Base-by-base conservation (phyloP, 2,113 vertebrate genomes). In the Accipiter cooperii region DNA sequence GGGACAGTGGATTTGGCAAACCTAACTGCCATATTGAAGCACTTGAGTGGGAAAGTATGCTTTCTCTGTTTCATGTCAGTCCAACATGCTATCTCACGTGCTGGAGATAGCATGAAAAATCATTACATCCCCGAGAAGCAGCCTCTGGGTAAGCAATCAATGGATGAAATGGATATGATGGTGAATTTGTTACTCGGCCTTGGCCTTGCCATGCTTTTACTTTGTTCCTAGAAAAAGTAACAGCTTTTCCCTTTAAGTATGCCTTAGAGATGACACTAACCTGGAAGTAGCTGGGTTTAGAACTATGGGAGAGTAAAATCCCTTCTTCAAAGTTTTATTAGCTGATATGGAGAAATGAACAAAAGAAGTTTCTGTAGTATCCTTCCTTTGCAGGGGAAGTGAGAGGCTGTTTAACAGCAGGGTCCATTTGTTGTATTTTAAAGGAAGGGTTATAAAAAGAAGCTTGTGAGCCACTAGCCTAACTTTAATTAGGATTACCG, bases 141-240 rank as follows among this genome's bases (percentile, higher is more conserved):
- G 69, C 77, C 89, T 83, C 90, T 95, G 89, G 57, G 61, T 78
- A 76, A 90, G 80, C 69, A 94, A 92, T 89, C 83, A 84, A 20
- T 69, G 40, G 57, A 58, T 57, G 13, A 80, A 78, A 92, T 84
- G 22, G 61, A 82, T 95, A 88, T 0, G 3, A 47, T 47, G 60
- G n/a, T 68, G 80, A 70, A 52, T 96, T 95, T n/a, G 60, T 82
- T 86, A 73, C 65, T 78, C n/a, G 84, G 38, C 52, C 42, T 92
- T 69, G 69, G 60, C 33, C 52, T 87, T 79, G 24, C 26, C 57
- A 42, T 21, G 38, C 36, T 90, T 96, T 85, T 86, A 84, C 49
- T 86, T 91, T 91, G 49, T 66, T 90, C 78, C 82, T 75, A 73
- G 83, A 80, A 89, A 76, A 63, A 66, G 17, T 38, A 70, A 31